phyloP scores from a whole-genome alignment of 2,113 vertebrate species.

The Jacana jacana region DNA sequence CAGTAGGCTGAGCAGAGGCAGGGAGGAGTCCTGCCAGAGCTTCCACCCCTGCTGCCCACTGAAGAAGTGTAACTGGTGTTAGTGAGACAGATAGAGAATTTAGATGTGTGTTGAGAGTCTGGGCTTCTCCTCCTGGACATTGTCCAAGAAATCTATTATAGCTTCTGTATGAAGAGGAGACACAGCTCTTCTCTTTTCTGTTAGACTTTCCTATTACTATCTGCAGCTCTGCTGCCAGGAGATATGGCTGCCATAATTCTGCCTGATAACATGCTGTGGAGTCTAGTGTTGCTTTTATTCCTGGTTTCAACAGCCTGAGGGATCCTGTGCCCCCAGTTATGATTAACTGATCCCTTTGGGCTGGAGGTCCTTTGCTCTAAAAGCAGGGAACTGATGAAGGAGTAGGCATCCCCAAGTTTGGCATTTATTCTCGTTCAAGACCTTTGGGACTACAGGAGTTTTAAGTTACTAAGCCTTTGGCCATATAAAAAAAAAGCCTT shows the following conservation, averaged over 20 bases:
- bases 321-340: not conserved
- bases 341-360: not conserved
- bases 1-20: not conserved
- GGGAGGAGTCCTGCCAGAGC: not conserved
- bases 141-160: not conserved
- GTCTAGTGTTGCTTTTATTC: not conserved
- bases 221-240: not conserved
- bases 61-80: accelerated
- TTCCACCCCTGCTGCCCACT: accelerated
- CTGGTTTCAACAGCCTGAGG: not conserved
- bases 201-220: not conserved
- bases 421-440: not conserved
- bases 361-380: not conserved
- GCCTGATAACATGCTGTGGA: not conserved
- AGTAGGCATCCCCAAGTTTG: not conserved
- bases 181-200: not conserved
- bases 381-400: not conserved
- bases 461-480: not conserved
- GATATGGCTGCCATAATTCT: not conserved
- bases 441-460: not conserved
- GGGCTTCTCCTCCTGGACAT: not conserved
- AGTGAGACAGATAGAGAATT: not conserved
- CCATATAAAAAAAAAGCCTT: too few species aligned
- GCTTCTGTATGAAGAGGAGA: not conserved
- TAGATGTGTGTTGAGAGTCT: not conserved